Conservation (phyloP, 2,797 vertebrate species). For the Yasuhikotakia modesta region DNA sequence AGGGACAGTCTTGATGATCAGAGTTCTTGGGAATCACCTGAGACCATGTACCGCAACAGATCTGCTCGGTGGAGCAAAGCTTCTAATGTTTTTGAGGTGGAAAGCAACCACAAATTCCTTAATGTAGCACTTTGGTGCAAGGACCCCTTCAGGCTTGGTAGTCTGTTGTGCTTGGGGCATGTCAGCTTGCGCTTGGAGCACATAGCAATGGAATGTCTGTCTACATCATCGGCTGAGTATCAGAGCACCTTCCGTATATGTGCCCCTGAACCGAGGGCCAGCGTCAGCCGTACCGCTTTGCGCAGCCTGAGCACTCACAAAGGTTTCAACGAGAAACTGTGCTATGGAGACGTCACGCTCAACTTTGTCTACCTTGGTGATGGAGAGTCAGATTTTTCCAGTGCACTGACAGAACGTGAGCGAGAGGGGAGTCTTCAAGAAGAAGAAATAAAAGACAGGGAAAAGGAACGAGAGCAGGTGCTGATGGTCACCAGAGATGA, state of each 20-base stretch:
- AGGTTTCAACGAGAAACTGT: conserved; percentile 95
- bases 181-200: conserved; percentile 92
- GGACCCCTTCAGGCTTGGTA: conserved; percentile 94
- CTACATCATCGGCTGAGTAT: conserved; percentile 90
- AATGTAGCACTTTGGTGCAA: conserved; percentile 97
- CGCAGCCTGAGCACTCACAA: conserved; percentile 89
- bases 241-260: conserved; percentile 85
- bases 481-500: conserved; percentile 81
- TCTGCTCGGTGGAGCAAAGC: conserved; percentile 84
- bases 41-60: conserved; percentile 83
- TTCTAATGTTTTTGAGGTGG: conserved; percentile 88
- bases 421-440: conserved; percentile 79
- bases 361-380: conserved; percentile 93
- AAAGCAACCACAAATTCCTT: conserved; percentile 89
- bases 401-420: conserved; percentile 78
- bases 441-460: conserved; percentile 79
- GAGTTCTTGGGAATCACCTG: conserved; percentile 87
- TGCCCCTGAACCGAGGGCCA: conserved; percentile 87
- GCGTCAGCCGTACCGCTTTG: conserved; percentile 88
- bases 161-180: conserved; percentile 92
- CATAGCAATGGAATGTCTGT: conserved; percentile 90
- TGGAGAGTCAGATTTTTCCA: conserved; percentile 82
- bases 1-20: conserved; percentile 85
- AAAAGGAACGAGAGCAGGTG: conserved; percentile 75
- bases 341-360: conserved; percentile 90